These are phyloP conservation scores for Potorous gilbertii DNA, from an alignment of 2,797 vertebrate genomes.

Conservation along the genomic window DNA sequence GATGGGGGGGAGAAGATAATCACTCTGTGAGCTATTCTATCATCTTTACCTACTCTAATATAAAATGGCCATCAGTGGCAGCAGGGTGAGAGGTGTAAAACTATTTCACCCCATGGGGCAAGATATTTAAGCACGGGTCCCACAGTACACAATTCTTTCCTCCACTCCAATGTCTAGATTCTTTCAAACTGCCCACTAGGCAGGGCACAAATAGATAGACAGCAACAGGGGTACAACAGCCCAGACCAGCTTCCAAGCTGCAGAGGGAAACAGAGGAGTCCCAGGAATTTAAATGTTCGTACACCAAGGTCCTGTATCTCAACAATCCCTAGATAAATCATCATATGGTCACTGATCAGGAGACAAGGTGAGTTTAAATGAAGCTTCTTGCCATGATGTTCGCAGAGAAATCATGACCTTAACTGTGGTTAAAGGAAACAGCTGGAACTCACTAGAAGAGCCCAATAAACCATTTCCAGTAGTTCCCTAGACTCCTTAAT, in stretches of 20 bases:
- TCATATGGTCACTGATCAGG: background rate
- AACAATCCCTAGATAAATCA: background rate
- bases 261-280: background rate
- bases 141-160: background rate
- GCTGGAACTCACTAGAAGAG: background rate
- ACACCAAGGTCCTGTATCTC: background rate
- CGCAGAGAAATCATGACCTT: background rate
- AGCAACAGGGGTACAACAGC: background rate
- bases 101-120: background rate
- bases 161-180: background rate
- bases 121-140: background rate
- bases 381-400: background rate
- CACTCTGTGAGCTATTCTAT: background rate
- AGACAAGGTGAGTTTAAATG: background rate
- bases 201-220: background rate
- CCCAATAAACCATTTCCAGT: background rate
- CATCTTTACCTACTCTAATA: too few relatives aligned
- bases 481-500: background rate
- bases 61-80: background rate
- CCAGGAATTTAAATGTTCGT: background rate
- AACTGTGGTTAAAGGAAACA: background rate
- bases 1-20: background rate
- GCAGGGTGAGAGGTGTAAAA: background rate
- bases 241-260: background rate
- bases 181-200: background rate